phyloP scores from a whole-genome alignment of 1,140 invertebrate species.

The Leptopilina clavipes region DNA sequence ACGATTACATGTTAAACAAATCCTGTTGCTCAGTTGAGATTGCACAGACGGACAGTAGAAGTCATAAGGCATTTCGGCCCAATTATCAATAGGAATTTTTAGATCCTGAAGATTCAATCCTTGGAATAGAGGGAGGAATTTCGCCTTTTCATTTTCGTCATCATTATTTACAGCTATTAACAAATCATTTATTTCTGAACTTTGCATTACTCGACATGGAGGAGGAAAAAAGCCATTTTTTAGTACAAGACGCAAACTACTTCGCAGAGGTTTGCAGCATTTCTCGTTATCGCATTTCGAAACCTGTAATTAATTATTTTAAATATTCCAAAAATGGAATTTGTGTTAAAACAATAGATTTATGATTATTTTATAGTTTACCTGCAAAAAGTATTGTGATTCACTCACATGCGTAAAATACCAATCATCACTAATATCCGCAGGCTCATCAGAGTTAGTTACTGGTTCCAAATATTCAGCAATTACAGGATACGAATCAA shows the following conservation, averaged over 20 bases:
- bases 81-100: conserved; percentile 2
- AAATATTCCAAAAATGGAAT: neutral
- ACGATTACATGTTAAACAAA: conserved; percentile 30
- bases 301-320: conserved; percentile 4
- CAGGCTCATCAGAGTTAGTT: neutral
- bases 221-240: conserved; percentile 27
- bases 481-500: neutral
- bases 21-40: conserved; percentile 7
- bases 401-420: conserved; percentile 23
- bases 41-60: conserved; percentile 34
- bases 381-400: conserved; percentile 36
- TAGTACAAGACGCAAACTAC: conserved; percentile 5
- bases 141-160: neutral
- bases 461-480: neutral
- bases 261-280: conserved; percentile 20
- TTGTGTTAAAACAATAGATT: neutral
- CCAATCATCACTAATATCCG: conserved; percentile 22
- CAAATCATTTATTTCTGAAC: neutral
- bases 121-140: conserved; percentile 32
- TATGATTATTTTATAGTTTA: conserved; percentile 1
- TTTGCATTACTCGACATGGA: neutral
- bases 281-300: neutral
- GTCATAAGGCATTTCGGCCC: conserved; percentile 36
- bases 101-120: conserved; percentile 8
- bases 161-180: conserved; percentile 12